Percentiles rank a stretch among this genome's conserved stretches.
These are phyloP conservation scores for Bradypus variegatus DNA, from an alignment of 2,797 vertebrate genomes.

Conservation along the genomic window DNA sequence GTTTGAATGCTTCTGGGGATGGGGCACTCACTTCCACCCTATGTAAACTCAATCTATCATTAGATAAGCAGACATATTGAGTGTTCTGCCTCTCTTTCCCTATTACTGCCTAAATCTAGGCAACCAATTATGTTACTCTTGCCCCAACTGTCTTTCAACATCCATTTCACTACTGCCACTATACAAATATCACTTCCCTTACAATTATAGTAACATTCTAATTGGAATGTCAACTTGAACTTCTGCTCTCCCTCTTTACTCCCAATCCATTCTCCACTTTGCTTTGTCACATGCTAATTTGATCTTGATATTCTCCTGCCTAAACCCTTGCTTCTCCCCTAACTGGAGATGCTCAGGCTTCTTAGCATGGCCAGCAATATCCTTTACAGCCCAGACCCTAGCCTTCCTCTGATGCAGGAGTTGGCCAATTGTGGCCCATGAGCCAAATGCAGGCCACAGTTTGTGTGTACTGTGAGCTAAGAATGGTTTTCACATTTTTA, in stretches of 20 bases:
- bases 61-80: conserved; percentile 9
- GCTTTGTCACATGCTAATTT: background rate
- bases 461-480: background rate
- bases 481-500: background rate
- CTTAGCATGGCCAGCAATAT: background rate
- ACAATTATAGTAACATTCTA: background rate
- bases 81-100: background rate
- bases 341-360: background rate
- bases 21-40: conserved; percentile 10
- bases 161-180: background rate
- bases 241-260: background rate
- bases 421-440: rapidly evolving
- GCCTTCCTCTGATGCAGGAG: background rate
- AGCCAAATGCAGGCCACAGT: background rate
- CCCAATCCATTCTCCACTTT: background rate
- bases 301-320: background rate
- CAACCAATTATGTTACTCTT: conserved; percentile 3
- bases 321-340: background rate
- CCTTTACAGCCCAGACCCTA: background rate
- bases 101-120: background rate
- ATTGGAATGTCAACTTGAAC: background rate
- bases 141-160: background rate
- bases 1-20: conserved; percentile 41
- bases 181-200: background rate
- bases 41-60: background rate